Evolutionary conservation across 2,113 vertebrate species (phyloP).

Genomic region (Agapornis roseicollis): DNA sequence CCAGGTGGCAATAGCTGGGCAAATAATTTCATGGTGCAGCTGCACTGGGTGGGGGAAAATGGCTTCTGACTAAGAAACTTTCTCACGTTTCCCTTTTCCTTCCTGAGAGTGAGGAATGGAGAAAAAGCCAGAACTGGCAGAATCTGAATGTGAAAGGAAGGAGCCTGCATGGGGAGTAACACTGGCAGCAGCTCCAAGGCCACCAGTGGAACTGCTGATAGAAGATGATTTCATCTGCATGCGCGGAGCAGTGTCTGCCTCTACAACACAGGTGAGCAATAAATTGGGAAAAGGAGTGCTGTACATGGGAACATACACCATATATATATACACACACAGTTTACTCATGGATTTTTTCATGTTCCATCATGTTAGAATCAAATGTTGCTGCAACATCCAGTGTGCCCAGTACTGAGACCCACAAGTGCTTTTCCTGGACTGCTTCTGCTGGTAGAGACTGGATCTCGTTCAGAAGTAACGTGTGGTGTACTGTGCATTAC

Average conservation of each 20-base stretch:
- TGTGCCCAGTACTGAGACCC: not conserved
- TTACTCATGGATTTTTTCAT: not conserved
- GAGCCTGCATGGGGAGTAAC: not conserved
- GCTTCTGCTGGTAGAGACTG: not conserved
- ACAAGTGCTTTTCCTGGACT: not conserved
- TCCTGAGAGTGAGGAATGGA: not conserved
- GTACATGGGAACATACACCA: not conserved
- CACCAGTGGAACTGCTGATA: not conserved
- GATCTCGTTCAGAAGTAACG: not conserved
- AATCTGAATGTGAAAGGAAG: rapidly evolving
- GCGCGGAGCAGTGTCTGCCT: not conserved
- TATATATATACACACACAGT: not conserved
- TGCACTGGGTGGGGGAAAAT: not conserved
- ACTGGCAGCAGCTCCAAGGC: not conserved
- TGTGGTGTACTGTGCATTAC: not conserved
- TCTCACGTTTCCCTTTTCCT: not conserved
- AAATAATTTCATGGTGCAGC: not conserved
- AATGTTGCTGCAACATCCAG: not conserved
- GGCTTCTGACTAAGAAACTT: not conserved
- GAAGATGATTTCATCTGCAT: not conserved
- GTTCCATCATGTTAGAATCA: not conserved
- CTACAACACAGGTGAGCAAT: not conserved
- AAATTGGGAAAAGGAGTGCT: not conserved
- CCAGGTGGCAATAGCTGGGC: not conserved
- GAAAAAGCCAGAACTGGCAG: not conserved